phyloP scores from a whole-genome alignment of 2,888 invertebrate species.

The Synergus laeviventris region DNA sequence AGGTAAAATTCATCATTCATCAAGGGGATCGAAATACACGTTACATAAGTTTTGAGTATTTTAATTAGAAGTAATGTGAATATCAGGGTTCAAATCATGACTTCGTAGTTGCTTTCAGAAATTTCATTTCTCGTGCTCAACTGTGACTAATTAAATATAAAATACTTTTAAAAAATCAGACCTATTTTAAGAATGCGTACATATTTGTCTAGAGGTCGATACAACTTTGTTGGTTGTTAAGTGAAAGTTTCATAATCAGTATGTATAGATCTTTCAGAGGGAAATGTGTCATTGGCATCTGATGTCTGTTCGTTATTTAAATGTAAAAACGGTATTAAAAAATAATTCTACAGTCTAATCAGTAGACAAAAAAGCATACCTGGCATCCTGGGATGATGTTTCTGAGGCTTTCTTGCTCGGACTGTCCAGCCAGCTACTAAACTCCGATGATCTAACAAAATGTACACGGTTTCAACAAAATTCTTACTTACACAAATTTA shows the following conservation, averaged over 20 bases:
- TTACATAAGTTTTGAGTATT: slow-evolving; percentile 1
- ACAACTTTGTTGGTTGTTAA: not conserved
- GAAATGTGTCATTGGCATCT: not conserved
- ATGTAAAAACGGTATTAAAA: slow-evolving; percentile 20
- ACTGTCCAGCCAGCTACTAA: slow-evolving; percentile 68
- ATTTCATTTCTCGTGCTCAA: slow-evolving; percentile 5
- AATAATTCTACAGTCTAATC: slow-evolving; percentile 12
- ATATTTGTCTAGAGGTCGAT: not conserved
- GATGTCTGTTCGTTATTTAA: not conserved
- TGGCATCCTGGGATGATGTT: slow-evolving; percentile 63
- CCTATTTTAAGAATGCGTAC: not conserved
- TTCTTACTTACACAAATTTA: not conserved
- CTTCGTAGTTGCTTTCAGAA: not conserved
- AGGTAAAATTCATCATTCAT: not conserved
- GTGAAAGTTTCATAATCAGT: not conserved
- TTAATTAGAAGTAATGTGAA: not conserved
- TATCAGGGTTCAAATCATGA: not conserved
- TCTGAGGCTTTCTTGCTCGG: slow-evolving; percentile 58
- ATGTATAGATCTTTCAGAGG: not conserved
- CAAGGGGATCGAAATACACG: not conserved
- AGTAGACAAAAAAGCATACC: slow-evolving; percentile 61
- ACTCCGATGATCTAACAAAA: slow-evolving; percentile 72
- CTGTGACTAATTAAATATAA: not conserved
- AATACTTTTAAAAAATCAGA: slow-evolving; percentile 6
- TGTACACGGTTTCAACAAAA: slow-evolving; percentile 60